A percentile compares a stretch with the other conserved stretches of the same genome.
Evolutionary conservation across 1,140 invertebrate genomes (phyloP).

Genomic region (Tetramorium simillimum): DNA sequence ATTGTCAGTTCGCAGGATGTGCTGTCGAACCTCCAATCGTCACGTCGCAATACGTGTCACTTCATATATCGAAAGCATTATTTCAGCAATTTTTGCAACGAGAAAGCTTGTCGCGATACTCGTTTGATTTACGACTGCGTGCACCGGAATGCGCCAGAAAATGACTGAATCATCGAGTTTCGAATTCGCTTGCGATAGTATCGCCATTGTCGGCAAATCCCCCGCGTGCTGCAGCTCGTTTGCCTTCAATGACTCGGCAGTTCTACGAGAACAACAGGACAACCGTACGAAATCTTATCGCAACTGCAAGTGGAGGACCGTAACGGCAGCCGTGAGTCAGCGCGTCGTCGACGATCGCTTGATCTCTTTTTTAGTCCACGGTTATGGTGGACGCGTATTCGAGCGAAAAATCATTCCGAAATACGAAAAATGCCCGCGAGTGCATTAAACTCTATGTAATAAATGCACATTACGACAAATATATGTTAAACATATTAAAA

Average conservation of each 20-base stretch:
- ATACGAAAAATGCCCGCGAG: neutral
- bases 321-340: slow-evolving; percentile 56
- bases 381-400: slow-evolving; percentile 12
- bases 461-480: neutral
- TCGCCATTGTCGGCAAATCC: slow-evolving; percentile 53
- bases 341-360: slow-evolving; percentile 38
- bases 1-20: slow-evolving; percentile 36
- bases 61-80: slow-evolving; percentile 53
- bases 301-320: slow-evolving; percentile 46
- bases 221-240: slow-evolving; percentile 52
- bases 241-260: slow-evolving; percentile 59
- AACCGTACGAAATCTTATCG: slow-evolving; percentile 59
- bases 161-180: slow-evolving; percentile 62
- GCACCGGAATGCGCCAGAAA: slow-evolving; percentile 50
- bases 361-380: slow-evolving; percentile 48
- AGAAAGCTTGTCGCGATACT: slow-evolving; percentile 57
- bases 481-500: neutral
- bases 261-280: slow-evolving; percentile 58
- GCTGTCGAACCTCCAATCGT: slow-evolving; percentile 49
- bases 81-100: slow-evolving; percentile 55
- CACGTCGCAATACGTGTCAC: slow-evolving; percentile 53
- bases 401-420: slow-evolving; percentile 7
- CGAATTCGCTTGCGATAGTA: slow-evolving; percentile 56
- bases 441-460: neutral
- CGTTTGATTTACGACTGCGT: slow-evolving; percentile 56